phyloP scores from a whole-genome alignment of 2,888 invertebrate species.

The Rhorus exstirpatorius region DNA sequence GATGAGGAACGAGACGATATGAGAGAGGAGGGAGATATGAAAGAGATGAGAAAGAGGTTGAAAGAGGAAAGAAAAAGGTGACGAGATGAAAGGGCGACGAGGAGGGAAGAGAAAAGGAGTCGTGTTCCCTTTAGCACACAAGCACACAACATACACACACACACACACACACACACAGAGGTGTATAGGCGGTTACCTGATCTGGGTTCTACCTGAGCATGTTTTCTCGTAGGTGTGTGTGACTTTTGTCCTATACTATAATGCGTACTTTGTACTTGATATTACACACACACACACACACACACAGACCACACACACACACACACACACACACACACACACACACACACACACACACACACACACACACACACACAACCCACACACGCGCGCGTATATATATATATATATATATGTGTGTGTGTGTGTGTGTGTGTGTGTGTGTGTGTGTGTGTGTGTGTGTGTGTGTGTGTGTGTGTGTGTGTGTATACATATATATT shows the following conservation, averaged over 20 bases:
- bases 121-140: conserved; percentile 41
- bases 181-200: conserved; percentile 51
- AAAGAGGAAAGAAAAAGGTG: conserved; percentile 30
- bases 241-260: conserved; percentile 54
- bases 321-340: too few relatives aligned
- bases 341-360: too few relatives aligned
- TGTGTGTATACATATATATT: too few relatives aligned
- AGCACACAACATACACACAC: background rate
- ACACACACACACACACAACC: too few relatives aligned
- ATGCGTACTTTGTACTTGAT: conserved; percentile 7
- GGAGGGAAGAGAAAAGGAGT: conserved; percentile 58
- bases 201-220: conserved; percentile 61
- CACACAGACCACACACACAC: too few relatives aligned
- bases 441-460: too few relatives aligned
- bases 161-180: background rate
- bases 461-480: conserved; percentile 18
- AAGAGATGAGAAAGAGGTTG: conserved; percentile 26
- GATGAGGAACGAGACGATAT: conserved; percentile 36
- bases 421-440: too few relatives aligned
- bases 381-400: too few relatives aligned
- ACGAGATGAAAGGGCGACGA: conserved; percentile 31
- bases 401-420: too few relatives aligned
- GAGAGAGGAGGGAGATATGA: conserved; percentile 46
- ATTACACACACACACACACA: background rate
- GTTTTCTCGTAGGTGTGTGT: conserved; percentile 32